Conservation (phyloP, 1,140 invertebrate species). For the Zaprionus kolodkinae region DNA sequence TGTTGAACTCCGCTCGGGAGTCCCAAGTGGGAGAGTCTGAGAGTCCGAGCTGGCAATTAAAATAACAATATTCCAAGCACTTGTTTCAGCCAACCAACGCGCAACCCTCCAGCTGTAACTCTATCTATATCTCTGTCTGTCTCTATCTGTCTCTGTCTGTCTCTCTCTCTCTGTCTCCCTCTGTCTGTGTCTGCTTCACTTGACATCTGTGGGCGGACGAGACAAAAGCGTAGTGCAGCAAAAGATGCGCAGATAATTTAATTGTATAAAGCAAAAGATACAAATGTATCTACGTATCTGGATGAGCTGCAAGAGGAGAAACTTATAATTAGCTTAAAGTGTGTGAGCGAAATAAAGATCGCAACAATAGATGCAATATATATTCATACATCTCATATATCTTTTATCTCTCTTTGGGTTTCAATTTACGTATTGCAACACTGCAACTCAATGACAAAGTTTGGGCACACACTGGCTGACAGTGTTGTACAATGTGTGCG, state of each 20-base stretch:
- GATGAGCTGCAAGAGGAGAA: background rate
- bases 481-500: background rate
- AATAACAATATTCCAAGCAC: constrained; percentile 75
- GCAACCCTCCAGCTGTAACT: constrained; percentile 11
- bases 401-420: constrained; percentile 5
- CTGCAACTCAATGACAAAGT: constrained; percentile 31
- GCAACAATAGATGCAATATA: background rate
- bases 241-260: constrained; percentile 47
- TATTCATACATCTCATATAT: background rate
- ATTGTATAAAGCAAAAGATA: constrained; percentile 27
- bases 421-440: constrained; percentile 41
- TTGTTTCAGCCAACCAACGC: background rate
- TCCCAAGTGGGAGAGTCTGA: background rate
- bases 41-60: constrained; percentile 71
- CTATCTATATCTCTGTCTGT: constrained; percentile 3
- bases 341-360: background rate
- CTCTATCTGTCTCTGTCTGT: constrained; percentile 7
- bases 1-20: constrained; percentile 28
- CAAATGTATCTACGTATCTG: constrained; percentile 20
- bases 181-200: constrained; percentile 15
- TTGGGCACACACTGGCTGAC: background rate
- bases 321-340: constrained; percentile 31
- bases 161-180: background rate
- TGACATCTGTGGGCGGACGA: background rate
- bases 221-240: constrained; percentile 31